Evolutionary conservation across 2,797 vertebrate species (phyloP).

Genomic region (Brachyrhaphis roseni): DNA sequence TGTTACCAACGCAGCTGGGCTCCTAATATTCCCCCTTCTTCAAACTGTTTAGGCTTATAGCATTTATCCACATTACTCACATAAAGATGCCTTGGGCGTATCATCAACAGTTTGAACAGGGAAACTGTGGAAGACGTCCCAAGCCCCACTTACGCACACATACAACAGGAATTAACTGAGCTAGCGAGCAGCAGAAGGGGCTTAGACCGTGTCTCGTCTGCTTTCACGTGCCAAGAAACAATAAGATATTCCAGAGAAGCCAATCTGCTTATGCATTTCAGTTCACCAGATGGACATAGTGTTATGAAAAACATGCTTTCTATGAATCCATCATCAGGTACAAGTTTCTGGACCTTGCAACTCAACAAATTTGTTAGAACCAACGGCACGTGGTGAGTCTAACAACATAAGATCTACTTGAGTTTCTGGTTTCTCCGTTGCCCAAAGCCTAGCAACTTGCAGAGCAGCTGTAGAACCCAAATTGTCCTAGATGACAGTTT

Average conservation of each 20-base stretch:
- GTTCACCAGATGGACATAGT: conserved; percentile 66
- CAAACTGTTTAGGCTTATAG: conserved; percentile 74
- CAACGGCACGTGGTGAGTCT: conserved; percentile 22
- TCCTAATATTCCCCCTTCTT: conserved; percentile 64
- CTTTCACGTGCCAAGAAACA: conserved; percentile 66
- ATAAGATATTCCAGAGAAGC: conserved; percentile 68
- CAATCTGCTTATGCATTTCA: conserved; percentile 61
- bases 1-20: conserved; percentile 68
- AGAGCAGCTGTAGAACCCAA: conserved; percentile 1
- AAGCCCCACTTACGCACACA: conserved; percentile 52
- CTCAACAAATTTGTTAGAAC: conserved; percentile 52
- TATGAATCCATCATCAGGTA: conserved; percentile 61
- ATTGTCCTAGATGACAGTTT: background rate
- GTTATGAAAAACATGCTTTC: conserved; percentile 67
- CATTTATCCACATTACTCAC: conserved; percentile 70
- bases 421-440: conserved; percentile 20
- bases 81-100: conserved; percentile 54
- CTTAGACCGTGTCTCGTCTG: conserved; percentile 53
- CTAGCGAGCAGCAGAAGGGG: conserved; percentile 44
- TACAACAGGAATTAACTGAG: conserved; percentile 58
- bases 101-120: conserved; percentile 53
- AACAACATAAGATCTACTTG: conserved; percentile 22
- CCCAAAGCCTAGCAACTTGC: background rate
- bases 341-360: conserved; percentile 28
- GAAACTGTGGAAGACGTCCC: conserved; percentile 63